Percentiles rank a stretch among this genome's conserved stretches.
Conservation (phyloP, 2,888 invertebrate species). For the Rhyacophila evoluta region DNA sequence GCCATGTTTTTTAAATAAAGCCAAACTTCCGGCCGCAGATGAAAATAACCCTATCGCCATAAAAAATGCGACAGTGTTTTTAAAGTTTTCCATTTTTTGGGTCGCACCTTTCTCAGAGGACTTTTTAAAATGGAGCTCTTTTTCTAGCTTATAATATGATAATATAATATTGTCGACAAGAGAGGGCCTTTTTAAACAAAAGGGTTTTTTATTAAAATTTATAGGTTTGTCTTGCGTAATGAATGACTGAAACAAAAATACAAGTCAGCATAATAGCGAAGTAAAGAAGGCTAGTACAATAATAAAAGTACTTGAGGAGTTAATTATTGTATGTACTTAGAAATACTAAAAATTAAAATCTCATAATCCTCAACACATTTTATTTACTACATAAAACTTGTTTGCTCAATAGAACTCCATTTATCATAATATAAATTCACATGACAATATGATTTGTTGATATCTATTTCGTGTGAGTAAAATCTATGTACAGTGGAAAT, state of each 20-base stretch:
- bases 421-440: too few relatives aligned
- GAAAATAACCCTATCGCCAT: not conserved
- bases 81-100: not conserved
- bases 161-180: conserved; percentile 2
- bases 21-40: not conserved
- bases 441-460: too few relatives aligned
- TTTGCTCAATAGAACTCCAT: too few relatives aligned
- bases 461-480: too few relatives aligned
- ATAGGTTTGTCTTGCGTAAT: conserved; percentile 1
- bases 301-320: too few relatives aligned
- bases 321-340: too few relatives aligned
- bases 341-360: too few relatives aligned
- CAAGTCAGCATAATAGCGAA: too few relatives aligned
- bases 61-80: not conserved
- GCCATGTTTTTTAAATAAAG: not conserved
- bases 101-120: not conserved
- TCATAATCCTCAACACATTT: too few relatives aligned
- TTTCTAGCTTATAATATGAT: not conserved
- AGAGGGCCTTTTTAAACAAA: not conserved
- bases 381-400: too few relatives aligned
- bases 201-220: conserved; percentile 2
- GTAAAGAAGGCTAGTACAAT: too few relatives aligned
- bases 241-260: not conserved
- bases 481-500: too few relatives aligned
- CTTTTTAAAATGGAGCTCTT: not conserved